A percentile compares a stretch with the other conserved stretches of the same genome.
These are phyloP conservation scores for Sarcophaga variegata DNA, from an alignment of 2,888 invertebrate species.

Conservation along the genomic window DNA sequence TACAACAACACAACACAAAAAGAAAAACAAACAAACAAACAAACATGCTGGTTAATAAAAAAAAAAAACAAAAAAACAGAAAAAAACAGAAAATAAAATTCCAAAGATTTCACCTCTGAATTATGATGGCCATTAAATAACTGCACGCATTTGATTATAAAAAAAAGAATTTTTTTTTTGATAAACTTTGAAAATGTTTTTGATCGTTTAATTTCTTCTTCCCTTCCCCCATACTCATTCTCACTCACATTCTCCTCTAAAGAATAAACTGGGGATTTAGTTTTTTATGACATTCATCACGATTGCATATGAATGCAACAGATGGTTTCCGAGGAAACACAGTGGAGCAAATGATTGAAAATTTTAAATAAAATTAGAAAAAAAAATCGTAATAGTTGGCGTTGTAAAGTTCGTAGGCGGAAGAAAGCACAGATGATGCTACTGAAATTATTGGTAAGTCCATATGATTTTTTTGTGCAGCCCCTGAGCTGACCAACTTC, in stretches of 20 bases:
- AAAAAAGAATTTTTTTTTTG: constrained; percentile 47
- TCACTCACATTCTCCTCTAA: neutral
- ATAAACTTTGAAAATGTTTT: constrained; percentile 53
- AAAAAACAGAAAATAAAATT: constrained; percentile 14
- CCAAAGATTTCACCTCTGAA: constrained; percentile 35
- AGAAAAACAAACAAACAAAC: constrained; percentile 11
- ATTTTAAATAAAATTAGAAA: neutral
- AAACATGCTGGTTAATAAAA: constrained; percentile 17
- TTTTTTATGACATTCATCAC: constrained; percentile 31
- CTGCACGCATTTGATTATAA: constrained; percentile 64
- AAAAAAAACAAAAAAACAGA: constrained; percentile 31
- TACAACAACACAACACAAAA: neutral
- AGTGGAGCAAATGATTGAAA: constrained; percentile 20
- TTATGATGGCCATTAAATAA: constrained; percentile 67
- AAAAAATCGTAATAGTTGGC: too few species aligned
- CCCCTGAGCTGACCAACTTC: too few species aligned
- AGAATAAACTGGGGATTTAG: neutral
- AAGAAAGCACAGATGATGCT: too few species aligned
- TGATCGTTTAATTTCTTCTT: neutral
- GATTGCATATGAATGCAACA: constrained; percentile 40
- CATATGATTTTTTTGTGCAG: too few species aligned
- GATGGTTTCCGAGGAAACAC: constrained; percentile 26
- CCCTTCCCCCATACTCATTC: neutral
- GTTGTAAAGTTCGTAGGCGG: too few species aligned
- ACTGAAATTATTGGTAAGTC: too few species aligned